Evolutionary conservation across 2,888 invertebrate genomes (phyloP).

Genomic region (Deilephila elpenor): DNA sequence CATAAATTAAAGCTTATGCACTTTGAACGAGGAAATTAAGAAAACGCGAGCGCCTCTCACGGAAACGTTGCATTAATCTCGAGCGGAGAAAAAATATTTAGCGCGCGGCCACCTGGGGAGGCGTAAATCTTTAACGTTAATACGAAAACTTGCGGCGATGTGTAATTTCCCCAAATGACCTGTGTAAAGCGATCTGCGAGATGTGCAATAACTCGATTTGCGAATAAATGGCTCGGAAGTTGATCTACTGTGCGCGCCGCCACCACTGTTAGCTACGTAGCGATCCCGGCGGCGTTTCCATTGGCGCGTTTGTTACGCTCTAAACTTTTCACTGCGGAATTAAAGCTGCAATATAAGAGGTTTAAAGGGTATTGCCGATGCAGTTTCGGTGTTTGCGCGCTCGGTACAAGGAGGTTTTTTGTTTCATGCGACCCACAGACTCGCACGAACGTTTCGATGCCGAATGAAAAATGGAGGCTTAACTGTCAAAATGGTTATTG

Average conservation of each 20-base stretch:
- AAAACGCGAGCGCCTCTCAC: constrained; percentile 59
- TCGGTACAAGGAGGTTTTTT: constrained; percentile 66
- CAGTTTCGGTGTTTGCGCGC: constrained; percentile 62
- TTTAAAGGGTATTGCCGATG: constrained; percentile 61
- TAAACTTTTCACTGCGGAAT: constrained; percentile 60
- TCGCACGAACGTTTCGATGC: constrained; percentile 44
- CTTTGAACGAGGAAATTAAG: constrained; percentile 66
- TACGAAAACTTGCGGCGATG: constrained; percentile 56
- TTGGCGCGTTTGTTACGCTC: constrained; percentile 64
- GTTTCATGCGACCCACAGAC: constrained; percentile 61
- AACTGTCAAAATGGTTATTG: constrained; percentile 80
- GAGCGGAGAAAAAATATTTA: constrained; percentile 41
- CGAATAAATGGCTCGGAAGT: constrained; percentile 81
- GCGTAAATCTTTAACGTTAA: constrained; percentile 52
- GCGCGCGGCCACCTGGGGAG: constrained; percentile 40
- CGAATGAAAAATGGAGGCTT: constrained; percentile 79
- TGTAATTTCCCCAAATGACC: constrained; percentile 79
- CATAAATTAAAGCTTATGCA: constrained; percentile 70
- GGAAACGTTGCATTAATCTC: constrained; percentile 61
- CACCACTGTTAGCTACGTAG: constrained; percentile 13
- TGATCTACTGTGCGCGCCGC: constrained; percentile 70
- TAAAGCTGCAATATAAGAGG: constrained; percentile 70
- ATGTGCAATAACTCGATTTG: constrained; percentile 83
- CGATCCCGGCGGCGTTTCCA: constrained; percentile 59
- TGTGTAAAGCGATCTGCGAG: constrained; percentile 75